These are phyloP conservation scores for Haliaeetus leucogaster DNA, from an alignment of 2,113 vertebrate species.

Conservation along the genomic window DNA sequence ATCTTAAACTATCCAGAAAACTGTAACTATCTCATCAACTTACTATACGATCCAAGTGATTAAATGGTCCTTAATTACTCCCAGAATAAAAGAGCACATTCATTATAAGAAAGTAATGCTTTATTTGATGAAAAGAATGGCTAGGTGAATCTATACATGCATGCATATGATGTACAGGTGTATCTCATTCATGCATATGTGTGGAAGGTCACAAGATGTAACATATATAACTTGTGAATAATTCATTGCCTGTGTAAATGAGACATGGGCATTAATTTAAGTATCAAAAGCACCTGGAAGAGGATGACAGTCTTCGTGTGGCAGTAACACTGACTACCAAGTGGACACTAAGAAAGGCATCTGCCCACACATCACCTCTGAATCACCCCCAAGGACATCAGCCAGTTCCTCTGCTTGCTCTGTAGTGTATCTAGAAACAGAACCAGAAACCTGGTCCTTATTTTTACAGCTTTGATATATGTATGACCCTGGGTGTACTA, in stretches of 20 bases:
- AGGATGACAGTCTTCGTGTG: not conserved
- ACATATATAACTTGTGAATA: not conserved
- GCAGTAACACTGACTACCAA: not conserved
- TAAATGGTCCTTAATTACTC: not conserved
- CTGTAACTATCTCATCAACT: not conserved
- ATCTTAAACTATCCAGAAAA: not conserved
- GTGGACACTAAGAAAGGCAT: not conserved
- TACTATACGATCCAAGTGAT: not conserved
- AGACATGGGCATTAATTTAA: not conserved
- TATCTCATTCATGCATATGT: not conserved
- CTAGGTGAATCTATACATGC: not conserved
- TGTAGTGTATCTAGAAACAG: not conserved
- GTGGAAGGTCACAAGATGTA: not conserved
- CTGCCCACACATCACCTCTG: not conserved
- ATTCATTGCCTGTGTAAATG: not conserved
- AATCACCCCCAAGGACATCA: not conserved
- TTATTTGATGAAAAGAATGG: not conserved
- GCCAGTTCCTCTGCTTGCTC: not conserved
- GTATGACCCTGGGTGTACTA: not conserved
- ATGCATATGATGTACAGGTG: not conserved
- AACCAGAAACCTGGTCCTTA: not conserved
- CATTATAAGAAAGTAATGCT: not conserved
- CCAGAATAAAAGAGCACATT: not conserved
- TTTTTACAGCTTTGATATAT: not conserved
- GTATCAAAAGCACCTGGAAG: not conserved